Evolutionary conservation across 2,797 vertebrate species (phyloP).

Genomic region (Leptoclinus maculatus): DNA sequence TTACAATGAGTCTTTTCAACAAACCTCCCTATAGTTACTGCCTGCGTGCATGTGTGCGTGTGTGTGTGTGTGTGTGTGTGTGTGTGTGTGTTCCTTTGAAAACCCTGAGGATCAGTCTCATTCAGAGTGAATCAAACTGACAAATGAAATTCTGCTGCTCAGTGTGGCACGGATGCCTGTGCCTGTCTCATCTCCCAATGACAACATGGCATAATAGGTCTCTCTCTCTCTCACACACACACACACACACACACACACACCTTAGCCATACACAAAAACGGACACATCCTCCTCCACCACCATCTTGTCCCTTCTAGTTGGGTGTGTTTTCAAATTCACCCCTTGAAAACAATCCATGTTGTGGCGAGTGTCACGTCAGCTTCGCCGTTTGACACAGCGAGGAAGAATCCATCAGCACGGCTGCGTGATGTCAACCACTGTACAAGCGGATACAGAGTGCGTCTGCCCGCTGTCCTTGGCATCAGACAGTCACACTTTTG

Average conservation of each 20-base stretch:
- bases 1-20: conserved; percentile 46
- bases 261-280: neutral
- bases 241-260: neutral
- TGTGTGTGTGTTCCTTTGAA: conserved; percentile 33
- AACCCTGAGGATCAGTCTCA: conserved; percentile 57
- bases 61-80: neutral
- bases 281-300: neutral
- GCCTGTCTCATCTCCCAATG: conserved; percentile 50
- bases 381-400: conserved; percentile 30
- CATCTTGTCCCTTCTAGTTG: conserved; percentile 30
- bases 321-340: conserved; percentile 8
- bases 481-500: conserved; percentile 35
- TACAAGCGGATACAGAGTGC: conserved; percentile 20
- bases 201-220: conserved; percentile 51
- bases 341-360: conserved; percentile 14
- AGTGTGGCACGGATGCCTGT: conserved; percentile 52
- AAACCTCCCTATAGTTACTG: conserved; percentile 19
- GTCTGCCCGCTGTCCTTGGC: conserved; percentile 39
- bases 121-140: conserved; percentile 66
- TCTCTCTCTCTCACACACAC: conserved; percentile 11
- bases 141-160: conserved; percentile 49
- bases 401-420: conserved; percentile 10
- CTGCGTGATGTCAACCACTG: conserved; percentile 34
- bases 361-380: conserved; percentile 8
- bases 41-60: conserved; percentile 9